Base-by-base conservation (phyloP, 2,797 vertebrate species). In the Onychomys leucogaster region DNA sequence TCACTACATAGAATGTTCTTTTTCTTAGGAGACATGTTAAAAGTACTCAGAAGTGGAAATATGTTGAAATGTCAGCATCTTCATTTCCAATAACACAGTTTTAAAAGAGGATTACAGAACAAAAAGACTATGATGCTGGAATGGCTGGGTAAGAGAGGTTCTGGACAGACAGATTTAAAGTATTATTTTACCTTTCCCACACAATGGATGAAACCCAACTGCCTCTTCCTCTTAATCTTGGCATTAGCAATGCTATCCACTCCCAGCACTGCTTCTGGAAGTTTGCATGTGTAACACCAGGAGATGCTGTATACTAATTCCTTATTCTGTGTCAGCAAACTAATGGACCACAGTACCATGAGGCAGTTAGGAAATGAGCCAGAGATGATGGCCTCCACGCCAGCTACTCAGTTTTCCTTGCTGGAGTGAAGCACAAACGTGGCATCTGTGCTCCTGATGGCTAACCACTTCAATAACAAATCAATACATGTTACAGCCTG, bases 391-490 rank as follows among this genome's bases (percentile, higher is more conserved):
- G 1, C 81, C 63, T 63, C 57, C 19, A n/a, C 41, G 25, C 34
- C 2, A 23, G 41, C 8, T 0, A 6, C 37, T 3, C 5, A 55
- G 65, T 65, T 29, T 1, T 75, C 65, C 43, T 75, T 5, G 29
- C 43, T 19, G 21, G 55, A 86, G 55, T 76, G 76, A 95, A 65
- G 23, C 41, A 57, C 59, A 84, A 4, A 21, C 3, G 27, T 32
- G 14, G 87, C 34, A 41, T 9, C 8, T 2, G 12, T 67, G 80
- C 25, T 63, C 89, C 34, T 37, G 14, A n/a, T 11, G 6, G 57
- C 84, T 84, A 82, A 67, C 81, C 63, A 77, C 73, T 65, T 92
- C 85, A n/a, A n/a, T n/a, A 92, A 94, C 59, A 90, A 91, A 76
- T 83, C 83, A 89, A 76, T 80, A 82, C 65, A 16, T 92, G 34